Conservation (phyloP, 2,797 vertebrate species). For the Catharus ustulatus region DNA sequence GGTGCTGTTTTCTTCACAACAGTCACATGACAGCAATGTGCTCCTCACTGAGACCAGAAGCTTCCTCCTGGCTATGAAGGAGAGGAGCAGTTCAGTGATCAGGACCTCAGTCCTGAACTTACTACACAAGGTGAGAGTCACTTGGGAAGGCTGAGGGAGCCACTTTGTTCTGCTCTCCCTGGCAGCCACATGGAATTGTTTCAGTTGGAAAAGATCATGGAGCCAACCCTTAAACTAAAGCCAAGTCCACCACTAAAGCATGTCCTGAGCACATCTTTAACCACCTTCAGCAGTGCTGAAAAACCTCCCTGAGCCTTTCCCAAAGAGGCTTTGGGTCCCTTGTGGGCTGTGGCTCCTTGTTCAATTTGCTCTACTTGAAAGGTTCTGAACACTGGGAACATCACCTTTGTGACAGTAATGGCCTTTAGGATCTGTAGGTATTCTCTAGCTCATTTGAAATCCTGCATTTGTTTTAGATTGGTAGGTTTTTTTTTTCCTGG, state of each 20-base stretch:
- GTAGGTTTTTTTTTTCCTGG: not conserved
- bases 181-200: not conserved
- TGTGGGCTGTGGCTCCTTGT: not conserved
- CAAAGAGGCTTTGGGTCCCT: too few relatives aligned
- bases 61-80: slow-evolving; percentile 76
- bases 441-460: not conserved
- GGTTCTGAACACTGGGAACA: not conserved
- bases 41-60: slow-evolving; percentile 79
- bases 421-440: not conserved
- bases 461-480: not conserved
- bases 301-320: not conserved
- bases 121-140: slow-evolving; percentile 80
- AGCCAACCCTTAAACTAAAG: not conserved
- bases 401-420: not conserved
- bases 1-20: not conserved
- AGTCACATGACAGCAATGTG: slow-evolving; percentile 68
- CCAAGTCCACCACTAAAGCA: too few relatives aligned
- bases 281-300: not conserved
- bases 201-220: not conserved
- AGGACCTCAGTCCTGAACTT: slow-evolving; percentile 76
- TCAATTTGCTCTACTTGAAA: not conserved
- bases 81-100: slow-evolving; percentile 75
- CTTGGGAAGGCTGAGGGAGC: not conserved
- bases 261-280: not conserved
- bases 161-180: not conserved